Conservation (phyloP, 2,113 vertebrate genomes). For the Physeter macrocephalus region DNA sequence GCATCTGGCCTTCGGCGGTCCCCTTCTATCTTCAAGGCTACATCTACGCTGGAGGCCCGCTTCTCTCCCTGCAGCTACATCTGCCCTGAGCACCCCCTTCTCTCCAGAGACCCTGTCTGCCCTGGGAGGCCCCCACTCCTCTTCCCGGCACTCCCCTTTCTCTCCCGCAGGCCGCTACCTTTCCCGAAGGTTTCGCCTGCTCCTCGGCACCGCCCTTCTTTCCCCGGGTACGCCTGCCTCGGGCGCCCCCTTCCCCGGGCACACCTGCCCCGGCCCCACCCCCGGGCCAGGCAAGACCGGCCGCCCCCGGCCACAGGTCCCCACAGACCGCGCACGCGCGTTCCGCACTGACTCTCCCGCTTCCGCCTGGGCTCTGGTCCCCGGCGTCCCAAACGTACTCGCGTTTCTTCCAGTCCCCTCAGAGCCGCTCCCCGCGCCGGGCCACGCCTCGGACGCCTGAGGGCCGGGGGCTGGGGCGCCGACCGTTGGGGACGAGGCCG, state of each 20-base stretch:
- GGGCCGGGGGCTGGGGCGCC: fast-evolving
- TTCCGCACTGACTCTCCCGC: neutral
- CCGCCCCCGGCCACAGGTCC: neutral
- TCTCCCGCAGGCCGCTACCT: neutral
- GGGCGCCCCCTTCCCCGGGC: neutral
- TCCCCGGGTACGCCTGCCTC: no score
- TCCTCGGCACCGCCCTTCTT: no score
- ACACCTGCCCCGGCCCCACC: neutral
- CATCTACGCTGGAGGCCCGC: neutral
- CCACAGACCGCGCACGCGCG: neutral
- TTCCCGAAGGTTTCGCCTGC: neutral
- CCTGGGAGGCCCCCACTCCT: neutral
- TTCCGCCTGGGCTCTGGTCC: no score
- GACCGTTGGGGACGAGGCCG: neutral
- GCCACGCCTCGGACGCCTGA: neutral
- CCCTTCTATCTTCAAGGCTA: no score
- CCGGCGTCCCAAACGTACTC: neutral
- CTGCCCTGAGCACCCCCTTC: neutral
- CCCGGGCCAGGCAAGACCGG: neutral
- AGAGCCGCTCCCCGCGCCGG: neutral
- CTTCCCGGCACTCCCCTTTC: no score
- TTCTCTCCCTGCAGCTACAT: neutral
- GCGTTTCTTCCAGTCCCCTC: neutral
- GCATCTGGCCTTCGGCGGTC: neutral
- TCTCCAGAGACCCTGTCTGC: neutral